phyloP scores from a whole-genome alignment of 2,797 vertebrate genomes.

The Chiropotes sagulatus region DNA sequence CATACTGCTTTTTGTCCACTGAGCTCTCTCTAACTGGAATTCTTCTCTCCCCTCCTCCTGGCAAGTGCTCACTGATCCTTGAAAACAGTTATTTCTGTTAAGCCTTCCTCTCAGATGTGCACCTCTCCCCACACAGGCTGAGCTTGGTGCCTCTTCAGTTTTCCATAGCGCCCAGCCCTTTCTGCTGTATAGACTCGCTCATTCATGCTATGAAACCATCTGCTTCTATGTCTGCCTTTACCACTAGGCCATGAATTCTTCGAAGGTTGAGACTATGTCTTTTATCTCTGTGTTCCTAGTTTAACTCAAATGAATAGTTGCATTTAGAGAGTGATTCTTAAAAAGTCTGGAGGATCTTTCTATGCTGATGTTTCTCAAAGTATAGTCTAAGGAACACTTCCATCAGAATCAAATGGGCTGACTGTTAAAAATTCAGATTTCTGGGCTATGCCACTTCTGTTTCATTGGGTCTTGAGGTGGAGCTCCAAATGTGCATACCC shows the following conservation, averaged over 20 bases:
- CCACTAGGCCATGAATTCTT: background rate
- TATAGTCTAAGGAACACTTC: background rate
- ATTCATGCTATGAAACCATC: background rate
- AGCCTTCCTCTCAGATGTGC: accelerated
- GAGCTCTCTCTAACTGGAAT: background rate
- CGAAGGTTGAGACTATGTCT: background rate
- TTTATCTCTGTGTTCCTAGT: background rate
- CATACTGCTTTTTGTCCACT: background rate
- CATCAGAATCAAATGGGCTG: background rate
- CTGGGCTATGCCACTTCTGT: background rate
- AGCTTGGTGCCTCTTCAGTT: background rate
- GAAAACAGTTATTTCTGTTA: background rate
- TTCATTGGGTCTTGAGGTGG: background rate
- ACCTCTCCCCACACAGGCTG: background rate
- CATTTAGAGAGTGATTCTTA: background rate
- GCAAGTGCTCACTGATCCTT: background rate
- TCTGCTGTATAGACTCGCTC: background rate
- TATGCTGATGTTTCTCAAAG: background rate
- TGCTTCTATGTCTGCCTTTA: background rate
- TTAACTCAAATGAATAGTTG: background rate
- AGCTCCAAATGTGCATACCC: background rate
- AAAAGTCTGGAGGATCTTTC: background rate
- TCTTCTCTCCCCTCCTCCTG: background rate
- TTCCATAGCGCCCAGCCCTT: background rate
- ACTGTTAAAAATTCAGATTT: background rate